These are phyloP conservation scores for Todiramphus chloris DNA, from an alignment of 2,113 vertebrate genomes.

Conservation along the genomic window DNA sequence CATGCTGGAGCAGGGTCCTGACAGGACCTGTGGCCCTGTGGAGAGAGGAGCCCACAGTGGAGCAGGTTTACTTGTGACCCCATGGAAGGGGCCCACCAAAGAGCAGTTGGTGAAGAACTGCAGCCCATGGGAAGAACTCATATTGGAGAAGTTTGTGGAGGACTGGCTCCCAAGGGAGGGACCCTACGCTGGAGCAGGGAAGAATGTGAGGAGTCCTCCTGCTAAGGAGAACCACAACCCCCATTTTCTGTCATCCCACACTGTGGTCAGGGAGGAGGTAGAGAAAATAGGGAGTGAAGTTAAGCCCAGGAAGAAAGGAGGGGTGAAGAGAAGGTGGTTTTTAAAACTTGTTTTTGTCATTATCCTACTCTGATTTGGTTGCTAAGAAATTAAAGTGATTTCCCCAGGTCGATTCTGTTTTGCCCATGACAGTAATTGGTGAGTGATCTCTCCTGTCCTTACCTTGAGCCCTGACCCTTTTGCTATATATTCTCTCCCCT, in stretches of 20 bases:
- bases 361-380: neutral
- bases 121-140: neutral
- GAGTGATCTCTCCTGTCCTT: neutral
- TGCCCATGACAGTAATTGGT: neutral
- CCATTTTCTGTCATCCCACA: neutral
- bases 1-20: neutral
- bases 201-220: neutral
- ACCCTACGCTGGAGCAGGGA: neutral
- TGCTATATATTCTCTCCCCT: neutral
- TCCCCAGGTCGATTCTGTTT: neutral
- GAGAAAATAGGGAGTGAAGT: neutral
- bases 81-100: accelerated
- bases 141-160: neutral
- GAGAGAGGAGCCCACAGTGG: neutral
- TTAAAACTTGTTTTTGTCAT: neutral
- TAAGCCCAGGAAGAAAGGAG: too few species aligned
- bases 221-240: too few species aligned
- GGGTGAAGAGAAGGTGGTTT: neutral
- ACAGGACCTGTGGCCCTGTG: neutral
- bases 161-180: too few species aligned
- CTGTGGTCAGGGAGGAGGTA: neutral
- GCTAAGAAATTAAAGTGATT: neutral
- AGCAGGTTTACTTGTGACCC: neutral
- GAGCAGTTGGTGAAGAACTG: neutral
- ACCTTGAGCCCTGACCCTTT: neutral